phyloP scores from a whole-genome alignment of 2,888 invertebrate genomes.

The Frankliniella fusca region DNA sequence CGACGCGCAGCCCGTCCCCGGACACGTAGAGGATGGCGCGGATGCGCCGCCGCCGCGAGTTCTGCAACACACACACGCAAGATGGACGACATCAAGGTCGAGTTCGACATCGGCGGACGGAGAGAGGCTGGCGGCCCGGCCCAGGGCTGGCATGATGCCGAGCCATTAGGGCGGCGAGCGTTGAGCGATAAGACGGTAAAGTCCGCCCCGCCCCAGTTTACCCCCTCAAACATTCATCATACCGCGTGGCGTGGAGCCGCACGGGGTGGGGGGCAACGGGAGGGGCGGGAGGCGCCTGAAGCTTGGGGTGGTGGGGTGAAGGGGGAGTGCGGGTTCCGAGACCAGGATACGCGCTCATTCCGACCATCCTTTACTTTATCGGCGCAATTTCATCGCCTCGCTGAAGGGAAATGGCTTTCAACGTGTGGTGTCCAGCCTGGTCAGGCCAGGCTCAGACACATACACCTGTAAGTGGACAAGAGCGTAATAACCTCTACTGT shows the following conservation, averaged over 20 bases:
- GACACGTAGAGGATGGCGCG: constrained; percentile 84
- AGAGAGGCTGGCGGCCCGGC: background rate
- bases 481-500: too few species aligned
- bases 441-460: background rate
- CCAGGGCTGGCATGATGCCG: background rate
- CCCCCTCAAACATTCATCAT: background rate
- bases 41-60: constrained; percentile 82
- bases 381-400: too few species aligned
- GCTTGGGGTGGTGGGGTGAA: too few species aligned
- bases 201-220: background rate
- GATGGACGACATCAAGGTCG: background rate
- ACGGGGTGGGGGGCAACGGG: background rate
- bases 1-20: constrained; percentile 93
- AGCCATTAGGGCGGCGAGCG: too few species aligned
- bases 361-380: too few species aligned
- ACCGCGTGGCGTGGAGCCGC: background rate
- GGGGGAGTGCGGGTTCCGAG: too few species aligned
- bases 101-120: too few species aligned
- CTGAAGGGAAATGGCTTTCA: too few species aligned
- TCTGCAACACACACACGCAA: constrained; percentile 45
- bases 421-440: background rate
- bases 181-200: too few species aligned
- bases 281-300: too few species aligned
- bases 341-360: too few species aligned
- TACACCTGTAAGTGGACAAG: background rate